Base-by-base conservation (phyloP, 1,140 invertebrate genomes). In the Phymorhynchus buccinoides region DNA sequence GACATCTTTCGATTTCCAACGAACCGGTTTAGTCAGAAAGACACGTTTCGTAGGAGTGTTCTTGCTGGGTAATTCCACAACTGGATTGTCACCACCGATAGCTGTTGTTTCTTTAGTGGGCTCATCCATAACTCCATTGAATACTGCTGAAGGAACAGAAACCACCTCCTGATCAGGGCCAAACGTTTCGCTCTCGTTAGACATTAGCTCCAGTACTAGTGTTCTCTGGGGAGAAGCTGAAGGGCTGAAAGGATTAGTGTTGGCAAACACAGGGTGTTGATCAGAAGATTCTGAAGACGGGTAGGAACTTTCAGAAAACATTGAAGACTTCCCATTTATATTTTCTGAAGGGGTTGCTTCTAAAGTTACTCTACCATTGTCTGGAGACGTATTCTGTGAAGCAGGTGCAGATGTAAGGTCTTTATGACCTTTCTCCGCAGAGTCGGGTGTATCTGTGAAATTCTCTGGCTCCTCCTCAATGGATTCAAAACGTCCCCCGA, bases 381-480 rank as follows among this genome's bases (percentile, higher is more conserved):
- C 41, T 48, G 39, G 42, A 52, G 42, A 79, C 14, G 42, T 1
- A n/a, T 41, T 41, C 0, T 7, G 44, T 6, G 77, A 3, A 4
- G n/a, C 39, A 16, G 37, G 6, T 2, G 42, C 37, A 14, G 41
- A 9, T 52, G 1, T 79, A 18, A 52, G 14, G 2, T 48, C n/a
- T n/a, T 52, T 41, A 39, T 52, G 37, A 22, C n/a, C 66, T 39
- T 44, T 83, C 37, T 37, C 14, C 32, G 18, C 18, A 3, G 81
- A 83, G 35, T 32, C 32, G 1, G 39, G 35, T 37, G 81, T 78
- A 16, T 84, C 75, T 9, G 62, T 41, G 12, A 83, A 68, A 9
- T 89, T 87, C 41, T 89, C 88, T 32, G 88, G 87, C 84, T 89
- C 88, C 44, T 89, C 88, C 62, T 86, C 85, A 18, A 89, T 89